Conservation (phyloP, 2,113 vertebrate genomes). For the Raja brachyura region DNA sequence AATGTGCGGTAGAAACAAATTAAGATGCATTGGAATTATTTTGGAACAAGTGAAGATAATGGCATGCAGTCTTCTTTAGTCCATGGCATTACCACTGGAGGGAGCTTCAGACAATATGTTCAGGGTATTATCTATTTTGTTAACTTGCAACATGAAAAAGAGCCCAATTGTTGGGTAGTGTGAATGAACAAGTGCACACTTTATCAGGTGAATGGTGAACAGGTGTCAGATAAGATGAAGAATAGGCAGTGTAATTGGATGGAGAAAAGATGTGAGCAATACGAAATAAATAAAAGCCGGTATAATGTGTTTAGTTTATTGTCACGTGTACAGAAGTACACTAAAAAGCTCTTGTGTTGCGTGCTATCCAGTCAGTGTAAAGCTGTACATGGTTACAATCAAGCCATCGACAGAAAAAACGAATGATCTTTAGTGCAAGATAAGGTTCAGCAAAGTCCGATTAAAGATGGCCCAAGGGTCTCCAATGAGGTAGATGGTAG, state of each 20-base stretch:
- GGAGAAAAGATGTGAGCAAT: not conserved
- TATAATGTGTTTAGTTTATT: too few species aligned
- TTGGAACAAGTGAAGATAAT: not conserved
- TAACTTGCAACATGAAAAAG: not conserved
- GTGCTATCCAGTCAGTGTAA: too few species aligned
- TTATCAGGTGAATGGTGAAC: not conserved
- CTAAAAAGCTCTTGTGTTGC: too few species aligned
- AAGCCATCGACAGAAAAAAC: too few species aligned
- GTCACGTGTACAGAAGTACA: too few species aligned
- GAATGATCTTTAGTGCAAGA: too few species aligned
- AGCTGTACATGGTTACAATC: too few species aligned
- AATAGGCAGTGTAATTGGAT: not conserved
- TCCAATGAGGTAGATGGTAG: too few species aligned
- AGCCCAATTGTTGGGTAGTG: not conserved
- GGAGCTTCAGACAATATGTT: conserved; percentile 9
- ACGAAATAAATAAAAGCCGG: not conserved
- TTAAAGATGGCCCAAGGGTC: too few species aligned
- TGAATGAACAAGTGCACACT: not conserved
- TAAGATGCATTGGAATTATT: not conserved
- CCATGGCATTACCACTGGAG: not conserved
- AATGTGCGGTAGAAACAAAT: not conserved
- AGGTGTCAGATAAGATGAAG: not conserved
- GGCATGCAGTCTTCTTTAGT: not conserved
- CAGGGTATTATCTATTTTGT: not conserved
- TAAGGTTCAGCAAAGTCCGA: too few species aligned